phyloP scores from a whole-genome alignment of 2,113 vertebrate species.

The Psittacula cyanocephala region DNA sequence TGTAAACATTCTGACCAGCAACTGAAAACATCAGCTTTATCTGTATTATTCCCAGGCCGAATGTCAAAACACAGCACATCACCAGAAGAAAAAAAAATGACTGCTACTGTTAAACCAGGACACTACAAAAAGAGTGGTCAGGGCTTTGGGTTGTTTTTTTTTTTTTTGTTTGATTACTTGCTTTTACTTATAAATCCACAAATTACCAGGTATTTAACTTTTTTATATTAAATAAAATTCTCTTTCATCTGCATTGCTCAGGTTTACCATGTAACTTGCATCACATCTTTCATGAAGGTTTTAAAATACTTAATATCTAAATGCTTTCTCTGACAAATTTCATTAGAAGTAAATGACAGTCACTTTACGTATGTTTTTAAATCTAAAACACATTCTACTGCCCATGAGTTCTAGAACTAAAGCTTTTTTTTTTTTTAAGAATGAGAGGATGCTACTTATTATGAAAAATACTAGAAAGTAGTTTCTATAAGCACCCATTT shows the following conservation, averaged over 20 bases:
- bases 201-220: neutral
- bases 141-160: neutral
- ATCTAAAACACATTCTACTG: neutral
- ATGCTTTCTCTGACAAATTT: neutral
- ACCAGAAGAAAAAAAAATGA: too few relatives aligned
- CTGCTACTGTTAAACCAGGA: too few relatives aligned
- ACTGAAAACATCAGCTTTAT: too few relatives aligned
- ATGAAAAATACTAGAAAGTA: neutral
- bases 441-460: neutral
- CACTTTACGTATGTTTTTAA: neutral
- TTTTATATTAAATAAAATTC: neutral
- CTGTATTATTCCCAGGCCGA: too few relatives aligned
- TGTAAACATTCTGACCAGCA: too few relatives aligned
- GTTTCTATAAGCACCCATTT: neutral
- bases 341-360: accelerated
- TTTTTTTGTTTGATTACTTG: neutral
- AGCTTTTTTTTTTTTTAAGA: neutral
- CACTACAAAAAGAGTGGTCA: neutral
- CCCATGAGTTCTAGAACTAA: neutral
- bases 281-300: neutral
- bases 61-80: too few relatives aligned
- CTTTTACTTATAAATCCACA: neutral
- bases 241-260: neutral
- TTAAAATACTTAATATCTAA: neutral
- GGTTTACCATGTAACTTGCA: neutral